Evolutionary conservation across 2,113 vertebrate species (phyloP), one percentile per base, ranked within the genome.

Genomic region (Thunnus maccoyii): DNA sequence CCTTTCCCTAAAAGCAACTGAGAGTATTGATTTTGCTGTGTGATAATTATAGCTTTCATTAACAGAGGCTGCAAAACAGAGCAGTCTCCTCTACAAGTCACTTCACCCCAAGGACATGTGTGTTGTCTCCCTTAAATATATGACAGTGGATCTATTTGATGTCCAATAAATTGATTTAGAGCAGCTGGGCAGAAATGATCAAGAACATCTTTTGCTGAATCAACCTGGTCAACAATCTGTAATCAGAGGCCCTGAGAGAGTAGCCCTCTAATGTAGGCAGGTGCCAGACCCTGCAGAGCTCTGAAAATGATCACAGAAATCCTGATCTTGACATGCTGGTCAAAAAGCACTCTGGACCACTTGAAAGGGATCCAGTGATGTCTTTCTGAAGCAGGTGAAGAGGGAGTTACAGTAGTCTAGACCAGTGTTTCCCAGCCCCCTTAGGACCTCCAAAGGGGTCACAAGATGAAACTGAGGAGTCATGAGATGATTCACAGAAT

Each of bases 21-120:
- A 77, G 76, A 5, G 55, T 41, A 90, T 91, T 79, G 92, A 93
- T 90, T 86, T 66, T 74, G 3, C 79, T 69, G 75, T 32, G 72
- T 72, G 79, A 89, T 90, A 89, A 91, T 92, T 90, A 90, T 82
- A 86, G 78, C 80, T 73, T 89, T 86, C 85, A 91, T 88, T 88
- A 85, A 78, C 70, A 70, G 56, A 76, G 51, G 55, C 79, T 74
- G 78, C 65, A 80, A 84, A 86, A 80, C 62, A 85, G 25, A 72
- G 47, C 27, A 47, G 62, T 76, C 84, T 80, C 62, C 68, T 80
- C 58, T 16, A 47, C 72, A 58, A 71, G 65, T 71, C 50, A 72
- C 62, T 74, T 73, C 63, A 72, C 68, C 64, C 76, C 36, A 77
- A 85, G 71, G 88, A 60, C 63, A 20, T 18, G 20, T 27, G 64